Evolutionary conservation across 64 coral and sea anemone species (phyloP).

Genomic region (Hydrozoanthus tunicans): DNA sequence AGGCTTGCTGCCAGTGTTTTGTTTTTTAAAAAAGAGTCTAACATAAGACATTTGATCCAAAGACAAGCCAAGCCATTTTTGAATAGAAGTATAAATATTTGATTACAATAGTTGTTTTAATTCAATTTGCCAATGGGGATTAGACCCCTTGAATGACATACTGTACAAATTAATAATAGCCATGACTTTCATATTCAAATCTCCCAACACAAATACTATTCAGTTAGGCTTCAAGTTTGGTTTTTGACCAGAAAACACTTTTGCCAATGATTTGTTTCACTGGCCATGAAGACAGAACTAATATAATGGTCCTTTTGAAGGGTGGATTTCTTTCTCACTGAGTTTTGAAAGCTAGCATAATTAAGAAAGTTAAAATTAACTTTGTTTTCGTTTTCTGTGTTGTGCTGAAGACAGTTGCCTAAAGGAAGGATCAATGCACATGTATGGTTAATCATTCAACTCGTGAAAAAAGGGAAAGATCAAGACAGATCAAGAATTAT

Average conservation of each 20-base stretch:
- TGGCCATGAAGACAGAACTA: not conserved
- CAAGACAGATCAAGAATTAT: not conserved
- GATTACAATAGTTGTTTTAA: conserved; percentile 39
- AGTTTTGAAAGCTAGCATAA: not conserved
- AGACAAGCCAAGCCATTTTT: not conserved
- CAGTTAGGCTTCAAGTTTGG: not conserved
- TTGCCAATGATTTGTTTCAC: not conserved
- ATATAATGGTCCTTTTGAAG: not conserved
- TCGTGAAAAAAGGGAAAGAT: not conserved
- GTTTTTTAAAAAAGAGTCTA: not conserved
- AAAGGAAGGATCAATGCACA: not conserved
- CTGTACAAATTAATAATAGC: not conserved
- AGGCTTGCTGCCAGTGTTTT: not conserved
- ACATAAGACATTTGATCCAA: not conserved
- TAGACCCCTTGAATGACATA: not conserved
- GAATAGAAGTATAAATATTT: conserved; percentile 40
- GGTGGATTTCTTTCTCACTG: not conserved
- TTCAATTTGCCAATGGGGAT: conserved; percentile 19
- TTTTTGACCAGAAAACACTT: conserved; percentile 9
- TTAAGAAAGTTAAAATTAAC: not conserved
- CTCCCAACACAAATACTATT: conserved; percentile 1
- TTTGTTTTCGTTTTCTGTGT: not conserved
- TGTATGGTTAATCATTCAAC: not conserved
- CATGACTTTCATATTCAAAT: conserved; percentile 26
- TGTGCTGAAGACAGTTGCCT: not conserved